Percentiles rank a stretch among this genome's conserved stretches.
Evolutionary conservation across 1,140 invertebrate species (phyloP).

Genomic region (Coelopa frigida): DNA sequence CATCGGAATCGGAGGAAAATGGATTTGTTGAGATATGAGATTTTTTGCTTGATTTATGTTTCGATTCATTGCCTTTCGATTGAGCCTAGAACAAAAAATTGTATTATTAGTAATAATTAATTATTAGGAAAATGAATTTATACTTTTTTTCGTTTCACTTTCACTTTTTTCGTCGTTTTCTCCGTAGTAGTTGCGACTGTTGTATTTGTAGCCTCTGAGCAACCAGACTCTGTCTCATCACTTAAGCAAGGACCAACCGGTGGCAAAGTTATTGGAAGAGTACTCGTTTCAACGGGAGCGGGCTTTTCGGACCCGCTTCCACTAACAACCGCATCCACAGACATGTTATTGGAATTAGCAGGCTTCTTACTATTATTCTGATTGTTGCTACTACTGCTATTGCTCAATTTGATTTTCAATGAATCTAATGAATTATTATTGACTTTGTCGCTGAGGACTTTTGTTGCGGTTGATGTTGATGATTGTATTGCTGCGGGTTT

Average conservation of each 20-base stretch:
- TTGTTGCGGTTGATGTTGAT: conserved; percentile 13
- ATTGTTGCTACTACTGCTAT: conserved; percentile 1
- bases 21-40: not conserved
- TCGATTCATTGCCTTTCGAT: not conserved
- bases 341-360: not conserved
- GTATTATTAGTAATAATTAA: not conserved
- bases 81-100: not conserved
- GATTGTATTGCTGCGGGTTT: not conserved
- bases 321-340: conserved; percentile 4
- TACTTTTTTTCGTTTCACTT: conserved; percentile 13
- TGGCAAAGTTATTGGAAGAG: not conserved
- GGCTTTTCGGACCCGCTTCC: not conserved
- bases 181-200: conserved; percentile 12
- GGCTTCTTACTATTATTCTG: not conserved
- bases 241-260: conserved; percentile 11
- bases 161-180: conserved; percentile 26
- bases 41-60: not conserved
- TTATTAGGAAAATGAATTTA: too few relatives aligned
- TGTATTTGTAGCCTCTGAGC: conserved; percentile 21
- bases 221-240: conserved; percentile 21
- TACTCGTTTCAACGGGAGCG: not conserved
- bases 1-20: conserved; percentile 5
- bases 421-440: conserved; percentile 7
- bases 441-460: not conserved
- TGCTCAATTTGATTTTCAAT: conserved; percentile 6